These are phyloP conservation scores for Leucophora obtusa DNA, from an alignment of 2,888 invertebrate genomes.

Conservation along the genomic window DNA sequence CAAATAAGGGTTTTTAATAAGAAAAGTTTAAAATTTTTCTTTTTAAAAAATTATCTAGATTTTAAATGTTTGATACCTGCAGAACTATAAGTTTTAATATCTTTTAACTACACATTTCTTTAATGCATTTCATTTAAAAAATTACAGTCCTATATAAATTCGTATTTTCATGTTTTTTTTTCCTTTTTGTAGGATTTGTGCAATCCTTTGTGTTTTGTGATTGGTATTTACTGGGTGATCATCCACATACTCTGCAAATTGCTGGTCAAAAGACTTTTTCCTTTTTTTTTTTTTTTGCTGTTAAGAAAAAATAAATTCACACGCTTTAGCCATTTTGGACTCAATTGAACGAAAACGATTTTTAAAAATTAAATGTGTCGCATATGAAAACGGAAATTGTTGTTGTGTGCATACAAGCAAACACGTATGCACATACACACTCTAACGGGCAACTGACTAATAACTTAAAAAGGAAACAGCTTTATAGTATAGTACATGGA, in stretches of 20 bases:
- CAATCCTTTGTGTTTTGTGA: neutral
- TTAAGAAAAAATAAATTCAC: conserved; percentile 12
- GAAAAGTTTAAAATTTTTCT: too few relatives aligned
- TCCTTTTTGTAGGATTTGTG: neutral
- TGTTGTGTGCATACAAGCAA: conserved; percentile 2
- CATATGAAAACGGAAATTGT: conserved; percentile 5
- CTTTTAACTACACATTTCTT: too few relatives aligned
- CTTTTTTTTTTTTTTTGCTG: neutral
- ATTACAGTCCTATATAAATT: neutral
- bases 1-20: too few relatives aligned
- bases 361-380: neutral
- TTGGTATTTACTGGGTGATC: neutral
- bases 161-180: neutral
- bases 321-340: neutral
- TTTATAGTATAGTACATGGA: neutral
- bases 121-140: too few relatives aligned
- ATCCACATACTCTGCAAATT: conserved; percentile 2
- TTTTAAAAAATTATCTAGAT: too few relatives aligned
- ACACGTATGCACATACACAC: neutral
- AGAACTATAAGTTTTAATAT: too few relatives aligned
- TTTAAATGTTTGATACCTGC: too few relatives aligned
- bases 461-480: neutral
- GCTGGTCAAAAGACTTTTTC: neutral
- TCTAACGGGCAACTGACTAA: neutral
- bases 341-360: conserved; percentile 14